Percentiles rank a stretch among this genome's conserved stretches.
These are phyloP conservation scores for Melanotaenia parkinsoni DNA, from an alignment of 2,797 vertebrate species.

Conservation along the genomic window DNA sequence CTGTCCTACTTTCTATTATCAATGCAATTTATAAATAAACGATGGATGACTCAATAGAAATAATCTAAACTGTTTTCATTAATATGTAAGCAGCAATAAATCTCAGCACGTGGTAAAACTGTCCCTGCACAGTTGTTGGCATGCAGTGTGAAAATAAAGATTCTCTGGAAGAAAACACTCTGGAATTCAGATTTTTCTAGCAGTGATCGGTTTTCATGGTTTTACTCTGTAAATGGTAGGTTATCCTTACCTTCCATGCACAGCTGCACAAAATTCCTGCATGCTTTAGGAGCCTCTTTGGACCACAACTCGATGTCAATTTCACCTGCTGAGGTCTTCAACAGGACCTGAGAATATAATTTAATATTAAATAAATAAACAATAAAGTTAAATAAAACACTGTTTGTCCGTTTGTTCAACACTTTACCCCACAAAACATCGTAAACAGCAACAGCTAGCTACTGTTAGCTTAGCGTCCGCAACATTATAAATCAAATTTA, in stretches of 20 bases:
- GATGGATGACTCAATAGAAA: too few species aligned
- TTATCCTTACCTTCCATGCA: slow-evolving; percentile 93
- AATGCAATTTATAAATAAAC: too few species aligned
- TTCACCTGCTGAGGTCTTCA: slow-evolving; percentile 96
- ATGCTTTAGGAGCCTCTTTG: slow-evolving; percentile 96
- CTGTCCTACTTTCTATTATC: too few species aligned
- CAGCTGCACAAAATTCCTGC: slow-evolving; percentile 95
- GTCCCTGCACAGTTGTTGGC: too few species aligned
- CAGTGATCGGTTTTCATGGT: not conserved
- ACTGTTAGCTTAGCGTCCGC: not conserved
- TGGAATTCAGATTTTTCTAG: not conserved
- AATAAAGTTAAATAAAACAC: too few species aligned
- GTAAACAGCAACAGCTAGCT: not conserved
- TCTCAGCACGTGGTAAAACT: too few species aligned
- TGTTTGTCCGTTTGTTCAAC: too few species aligned
- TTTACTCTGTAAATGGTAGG: not conserved
- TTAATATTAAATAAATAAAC: too few species aligned
- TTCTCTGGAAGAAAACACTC: not conserved
- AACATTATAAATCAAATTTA: not conserved
- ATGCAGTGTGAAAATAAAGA: too few species aligned
- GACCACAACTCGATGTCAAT: slow-evolving; percentile 98
- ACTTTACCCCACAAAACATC: not conserved
- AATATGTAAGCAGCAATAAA: too few species aligned
- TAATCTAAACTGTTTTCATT: too few species aligned
- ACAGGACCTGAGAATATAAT: slow-evolving; percentile 84